Evolutionary conservation across 2,888 invertebrate genomes (phyloP), one percentile per base, ranked within the genome.

Genomic region (Pyrgus malvae): DNA sequence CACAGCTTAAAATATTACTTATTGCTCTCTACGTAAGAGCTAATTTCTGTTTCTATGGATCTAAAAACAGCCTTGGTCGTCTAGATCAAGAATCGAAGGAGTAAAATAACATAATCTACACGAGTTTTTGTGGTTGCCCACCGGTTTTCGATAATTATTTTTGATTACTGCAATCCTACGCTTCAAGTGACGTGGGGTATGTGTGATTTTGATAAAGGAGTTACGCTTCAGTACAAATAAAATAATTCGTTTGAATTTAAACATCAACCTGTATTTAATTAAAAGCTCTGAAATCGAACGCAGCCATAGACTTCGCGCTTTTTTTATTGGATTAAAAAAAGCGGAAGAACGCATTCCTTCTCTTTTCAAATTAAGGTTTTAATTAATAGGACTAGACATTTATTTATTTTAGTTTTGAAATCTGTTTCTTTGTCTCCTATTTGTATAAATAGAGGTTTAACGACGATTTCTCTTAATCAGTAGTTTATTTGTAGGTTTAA

Each of bases 111-210:
- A 66, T 82, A 78, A 81, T 80, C 76, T 76, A 73, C 74, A 72
- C 69, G 70, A 69, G 74, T 79, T 78, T 78, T 78, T 80, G 81
- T 78, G 84, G 81, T 76, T 64, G 68, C 67, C 68, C 69, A 64
- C 63, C 69, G 74, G 71, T 74, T 81, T 83, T 78, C 55, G 70
- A 76, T 75, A 78, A 83, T 85, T 80, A 79, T 75, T 69, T 78
- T 67, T 80, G 78, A 83, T 83, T 78, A 70, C 67, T 66, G 66
- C 66, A 67, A 66, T 70, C 65, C 59, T 56, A 45, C 59, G 63
- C 56, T 56, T 54, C 55, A 48, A 25, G 56, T 58, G 59, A 56
- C 37, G 53, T 55, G 40, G 37, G 58, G 44, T 56, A 17, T 19
- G 49, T 41, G 35, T 59, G 48, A 56, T 61, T 57, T 40, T 48